Evolutionary conservation across 2,797 vertebrate species (phyloP), one percentile per base, ranked within the genome.

Genomic region (Pangasius mekongensis): DNA sequence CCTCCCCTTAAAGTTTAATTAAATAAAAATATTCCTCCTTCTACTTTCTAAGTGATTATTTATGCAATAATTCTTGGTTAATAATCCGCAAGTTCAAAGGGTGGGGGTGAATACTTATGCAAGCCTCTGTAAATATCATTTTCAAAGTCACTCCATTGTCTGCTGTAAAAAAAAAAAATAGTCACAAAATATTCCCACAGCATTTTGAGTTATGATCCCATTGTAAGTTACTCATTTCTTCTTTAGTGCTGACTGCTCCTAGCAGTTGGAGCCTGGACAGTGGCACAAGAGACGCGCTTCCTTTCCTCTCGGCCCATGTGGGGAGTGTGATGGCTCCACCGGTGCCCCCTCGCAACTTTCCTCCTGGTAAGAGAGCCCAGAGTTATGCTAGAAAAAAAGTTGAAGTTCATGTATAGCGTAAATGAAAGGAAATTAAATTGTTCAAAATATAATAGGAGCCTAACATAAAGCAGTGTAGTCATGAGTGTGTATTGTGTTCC

Each of bases 191-290:
- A 36, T 81, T 82, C 9, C 30, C 52, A 54, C 16, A 33, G 56
- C 8, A 9, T 30, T 39, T 43, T 16, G 24, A 64, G 56, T 62
- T 82, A 82, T 82, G 56, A 80, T 58, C 30, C 18, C 10, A 24
- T 81, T 36, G 8, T 58, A 36, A 58, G 30, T 56, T 54, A 78
- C 5, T 54, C 0, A 13, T 69, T 54, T 84, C 5, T 54, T 56
- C 47, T 84, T 24, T 94, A 98, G 98, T 95, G 87, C 97, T 98
- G 94, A 97, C 98, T 91, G 97, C 97, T 84, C 96, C 97, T 92
- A 97, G 97, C 94, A 98, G 97, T 96, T 99, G 98, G 99, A 98
- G 97, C 95, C 95, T 99, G 94, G 98, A 99, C 95, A 99, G 98
- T 60, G 96, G 96, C 91, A 97, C 96, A 92, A 94, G 93, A 92